These are phyloP conservation scores for Acleris laterana DNA, from an alignment of 2,888 invertebrate species.

Conservation along the genomic window DNA sequence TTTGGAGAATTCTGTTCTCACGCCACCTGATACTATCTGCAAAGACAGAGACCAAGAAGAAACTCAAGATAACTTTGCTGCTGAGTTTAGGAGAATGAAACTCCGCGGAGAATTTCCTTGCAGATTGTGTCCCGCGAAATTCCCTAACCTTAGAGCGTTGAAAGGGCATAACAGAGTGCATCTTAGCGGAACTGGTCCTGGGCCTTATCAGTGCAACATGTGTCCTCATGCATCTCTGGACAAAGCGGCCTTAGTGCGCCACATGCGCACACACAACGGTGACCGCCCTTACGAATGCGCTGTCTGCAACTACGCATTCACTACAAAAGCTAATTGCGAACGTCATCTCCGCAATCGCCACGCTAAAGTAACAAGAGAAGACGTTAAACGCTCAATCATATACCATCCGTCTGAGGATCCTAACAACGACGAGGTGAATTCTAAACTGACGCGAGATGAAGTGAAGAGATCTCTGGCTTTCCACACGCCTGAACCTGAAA, in stretches of 20 bases:
- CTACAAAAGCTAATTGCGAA: constrained; percentile 98
- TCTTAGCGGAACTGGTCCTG: constrained; percentile 89
- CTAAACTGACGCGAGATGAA: constrained; percentile 82
- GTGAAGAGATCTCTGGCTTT: constrained; percentile 83
- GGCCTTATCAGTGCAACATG: constrained; percentile 96
- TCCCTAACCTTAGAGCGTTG: constrained; percentile 94
- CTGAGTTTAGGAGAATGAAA: constrained; percentile 95
- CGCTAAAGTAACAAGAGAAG: constrained; percentile 92
- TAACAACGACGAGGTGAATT: constrained; percentile 88
- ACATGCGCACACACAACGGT: constrained; percentile 97
- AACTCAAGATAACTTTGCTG: constrained; percentile 92
- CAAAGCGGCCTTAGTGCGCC: constrained; percentile 95
- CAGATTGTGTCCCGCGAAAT: constrained; percentile 93
- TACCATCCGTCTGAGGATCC: constrained; percentile 94
- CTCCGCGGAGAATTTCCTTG: constrained; percentile 95
- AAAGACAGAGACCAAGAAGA: constrained; percentile 85
- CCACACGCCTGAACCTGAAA: constrained; percentile 80
- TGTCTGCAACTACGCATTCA: constrained; percentile 98
- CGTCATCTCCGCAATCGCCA: constrained; percentile 96
- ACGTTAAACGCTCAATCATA: constrained; percentile 94
- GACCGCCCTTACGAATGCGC: constrained; percentile 97
- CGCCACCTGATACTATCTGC: constrained; percentile 71
- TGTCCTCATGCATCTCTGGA: constrained; percentile 95
- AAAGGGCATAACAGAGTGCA: constrained; percentile 96
- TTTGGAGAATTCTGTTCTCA: constrained; percentile 71